Evolutionary conservation across 1,140 invertebrate species (phyloP).

Genomic region (Ctenoplectra terminalis): DNA sequence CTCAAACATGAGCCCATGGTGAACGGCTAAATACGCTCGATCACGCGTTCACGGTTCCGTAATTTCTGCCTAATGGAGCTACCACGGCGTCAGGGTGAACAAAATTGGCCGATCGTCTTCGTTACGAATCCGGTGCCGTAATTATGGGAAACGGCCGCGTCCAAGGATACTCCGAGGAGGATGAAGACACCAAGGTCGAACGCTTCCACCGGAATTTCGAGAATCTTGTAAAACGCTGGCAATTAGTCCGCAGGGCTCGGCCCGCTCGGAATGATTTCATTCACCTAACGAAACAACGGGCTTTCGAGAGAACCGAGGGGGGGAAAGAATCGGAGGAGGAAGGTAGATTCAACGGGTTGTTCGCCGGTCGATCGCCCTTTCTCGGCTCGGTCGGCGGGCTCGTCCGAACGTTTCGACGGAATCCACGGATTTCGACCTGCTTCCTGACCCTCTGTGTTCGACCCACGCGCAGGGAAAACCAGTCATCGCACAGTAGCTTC

Average conservation of each 20-base stretch:
- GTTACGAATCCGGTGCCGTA: background rate
- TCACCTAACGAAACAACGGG: slow-evolving; percentile 32
- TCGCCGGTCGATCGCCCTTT: background rate
- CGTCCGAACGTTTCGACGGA: slow-evolving; percentile 60
- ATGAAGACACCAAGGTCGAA: slow-evolving; percentile 20
- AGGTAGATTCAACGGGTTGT: background rate
- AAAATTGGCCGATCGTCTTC: background rate
- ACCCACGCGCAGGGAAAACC: background rate
- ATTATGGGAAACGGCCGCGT: slow-evolving; percentile 8
- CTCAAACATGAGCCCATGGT: background rate
- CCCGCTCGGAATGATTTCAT: slow-evolving; percentile 59
- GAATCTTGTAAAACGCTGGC: slow-evolving; percentile 51
- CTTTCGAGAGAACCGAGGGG: background rate
- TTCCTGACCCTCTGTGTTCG: background rate
- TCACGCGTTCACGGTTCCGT: background rate
- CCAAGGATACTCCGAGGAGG: background rate
- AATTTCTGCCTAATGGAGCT: slow-evolving; percentile 12
- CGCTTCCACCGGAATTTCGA: slow-evolving; percentile 57
- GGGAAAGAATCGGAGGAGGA: background rate
- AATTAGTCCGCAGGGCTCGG: slow-evolving; percentile 49
- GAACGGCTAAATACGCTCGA: no score
- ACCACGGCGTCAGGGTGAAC: background rate
- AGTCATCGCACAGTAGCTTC: background rate
- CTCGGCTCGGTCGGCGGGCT: background rate
- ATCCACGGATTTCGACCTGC: slow-evolving; percentile 26